Base-by-base conservation (phyloP, 1,140 invertebrate genomes). In the Philotrypesis tridentata region DNA sequence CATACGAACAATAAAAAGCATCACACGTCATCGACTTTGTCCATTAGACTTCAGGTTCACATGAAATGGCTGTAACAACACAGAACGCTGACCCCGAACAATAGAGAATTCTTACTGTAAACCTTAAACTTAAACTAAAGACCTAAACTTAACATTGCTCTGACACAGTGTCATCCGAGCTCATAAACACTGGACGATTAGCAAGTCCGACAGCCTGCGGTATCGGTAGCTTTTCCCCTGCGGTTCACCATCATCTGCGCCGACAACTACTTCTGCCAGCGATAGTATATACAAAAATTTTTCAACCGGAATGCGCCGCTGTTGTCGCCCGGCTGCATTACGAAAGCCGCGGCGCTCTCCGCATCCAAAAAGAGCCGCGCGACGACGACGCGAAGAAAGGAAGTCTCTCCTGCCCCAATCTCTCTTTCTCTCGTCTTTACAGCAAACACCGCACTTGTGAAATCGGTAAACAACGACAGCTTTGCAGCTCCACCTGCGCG, bases 391-490 rank as follows among this genome's bases (percentile, higher is more conserved):
- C 63, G 48, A 37, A 23, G 73, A 21, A 48, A 68, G 60, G 17
- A 23, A 60, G 67, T 55, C 29, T 31, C 63, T 37, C 75, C 60
- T 17, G 40, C 67, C 75, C 65, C 61, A 27, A 21, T 77, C 61
- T 27, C 61, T 65, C 23, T 29, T 23, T 61, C 60, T 61, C 60
- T 43, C 25, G 61, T 27, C 61, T 65, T 29, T 12, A 27, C 61
- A 2, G 25, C 23, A 76, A 76, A 65, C 33, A 55, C 48, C 17
- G 70, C 11, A 67, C 14, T 80, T 74, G 79, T 74, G 71, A 75
- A 80, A 74, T 80, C 61, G 79, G 70, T 40, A 67, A 74, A 80
- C 23, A 74, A 17, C 17, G 33, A 12, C 11, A 29, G 43, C 61
- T 27, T 5, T 31, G 73, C 17, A 48, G 27, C 14, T 48, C 43